Evolutionary conservation across 2,113 vertebrate species (phyloP), one percentile per base, ranked within the genome.

Genomic region (Raja brachyura): DNA sequence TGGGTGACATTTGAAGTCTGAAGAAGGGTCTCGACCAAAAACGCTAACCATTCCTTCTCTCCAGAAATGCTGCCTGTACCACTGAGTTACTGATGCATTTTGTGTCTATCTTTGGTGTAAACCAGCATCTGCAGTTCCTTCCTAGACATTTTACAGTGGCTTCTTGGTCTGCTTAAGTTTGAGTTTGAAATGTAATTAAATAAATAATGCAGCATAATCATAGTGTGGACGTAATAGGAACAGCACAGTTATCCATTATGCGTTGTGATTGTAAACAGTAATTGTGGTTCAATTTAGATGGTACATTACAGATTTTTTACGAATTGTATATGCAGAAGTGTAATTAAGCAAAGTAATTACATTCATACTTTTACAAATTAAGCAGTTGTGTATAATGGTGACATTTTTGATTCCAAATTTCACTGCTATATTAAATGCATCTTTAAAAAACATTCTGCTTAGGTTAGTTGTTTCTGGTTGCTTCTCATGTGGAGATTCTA

Each of bases 311-410:
- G 33, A 81, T 20, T 22, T 33, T 48, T 85, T 63, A 13, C 16
- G 61, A 88, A 31, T 88, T 88, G 59, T n/a, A 88, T 63, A 31
- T 88, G 59, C 59, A 88, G 10, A 85, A 85, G 59, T 85, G 9
- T 75, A 85, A 25, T 85, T 61, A 88, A 9, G 81, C 14, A 85
- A 61, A 11, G 20, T 31, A 70, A 1, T 73, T 92, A 11, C 22
- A 73, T 48, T 25, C 48, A 10, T 54, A 90, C 5, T 31, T 39
- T 86, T 70, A 7, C 18, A 18, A 88, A 92, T 48, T 73, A 73
- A 92, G 48, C 48, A 20, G 22, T 92, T 63, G 33, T 18, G 39
- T 70, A 22, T 48, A 11, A 20, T 22, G 63, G 31, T 70, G 70
- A 68, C 11, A 68, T 22, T 25, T 88, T 81, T 25, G 1, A n/a